Base-by-base conservation (phyloP, 2,888 invertebrate species). In the Celastrina argiolus region DNA sequence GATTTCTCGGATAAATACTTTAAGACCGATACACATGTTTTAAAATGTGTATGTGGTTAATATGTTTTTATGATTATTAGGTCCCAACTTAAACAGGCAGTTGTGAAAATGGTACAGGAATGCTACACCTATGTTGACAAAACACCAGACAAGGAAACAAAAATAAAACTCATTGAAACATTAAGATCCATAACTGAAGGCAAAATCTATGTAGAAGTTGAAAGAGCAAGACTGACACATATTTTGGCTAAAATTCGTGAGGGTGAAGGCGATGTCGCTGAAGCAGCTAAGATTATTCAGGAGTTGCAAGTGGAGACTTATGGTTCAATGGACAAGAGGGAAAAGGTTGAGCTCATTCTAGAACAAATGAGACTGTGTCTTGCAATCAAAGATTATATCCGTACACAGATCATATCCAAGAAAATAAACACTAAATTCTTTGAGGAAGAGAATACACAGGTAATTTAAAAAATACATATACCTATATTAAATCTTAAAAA, bases 141-240 rank as follows among this genome's bases (percentile, higher is more conserved):
- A 84, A 96, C 97, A 18, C 97, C 98, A 0, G 96, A 96, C 76
- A 96, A 97, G 82, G 97, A 97, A 73, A 95, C 95, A 0, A 97
- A 96, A 90, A 93, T 99, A 59, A 98, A 98, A 81, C 92, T 99
- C 0, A 99, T 99, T 79, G 99, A 99, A 82, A 99, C 99, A 0
- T 88, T 99, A 63, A 93, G 98, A 71, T 94, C 95, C 5, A 99
- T 99, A 1, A 99, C 99, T 0, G 99, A 98, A 81, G 99, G 99
- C 72, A 99, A 99, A 94, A 99, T 99, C 73, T 99, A 99, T 83
- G 99, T 99, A n/a, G 99, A 99, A 93, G 98, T 99, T 8, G 99
- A 99, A 86, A 93, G 99, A 76, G 99, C 99, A 4, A 93, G 99
- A 66, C 91, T 99, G 6, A 99, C 99, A 0, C 96, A 98, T 77